phyloP scores from a whole-genome alignment of 2,113 vertebrate species.

The Lagopus muta region DNA sequence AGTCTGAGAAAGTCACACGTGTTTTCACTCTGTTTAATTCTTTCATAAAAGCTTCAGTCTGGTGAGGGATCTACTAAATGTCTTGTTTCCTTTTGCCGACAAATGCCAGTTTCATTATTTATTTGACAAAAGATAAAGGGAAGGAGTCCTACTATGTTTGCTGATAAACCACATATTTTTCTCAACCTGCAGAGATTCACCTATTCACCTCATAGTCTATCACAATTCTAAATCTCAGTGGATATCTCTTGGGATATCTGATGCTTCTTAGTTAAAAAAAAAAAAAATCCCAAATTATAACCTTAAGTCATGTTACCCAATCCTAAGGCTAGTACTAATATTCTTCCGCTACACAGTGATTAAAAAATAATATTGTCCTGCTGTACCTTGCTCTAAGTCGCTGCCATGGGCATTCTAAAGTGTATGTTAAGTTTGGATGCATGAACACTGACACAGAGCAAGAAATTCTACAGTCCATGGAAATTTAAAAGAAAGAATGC shows the following conservation, averaged over 20 bases:
- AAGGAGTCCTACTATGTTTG: neutral
- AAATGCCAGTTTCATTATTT: neutral
- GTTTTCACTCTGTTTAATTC: constrained; percentile 34
- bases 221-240: neutral
- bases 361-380: neutral
- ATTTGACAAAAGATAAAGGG: neutral
- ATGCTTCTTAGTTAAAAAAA: neutral
- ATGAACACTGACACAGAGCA: neutral
- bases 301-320: neutral
- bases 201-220: neutral
- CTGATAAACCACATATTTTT: neutral
- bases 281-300: neutral
- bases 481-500: neutral
- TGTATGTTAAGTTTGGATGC: neutral
- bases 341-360: neutral
- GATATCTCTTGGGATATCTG: neutral
- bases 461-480: neutral
- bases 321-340: neutral
- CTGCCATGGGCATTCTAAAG: neutral
- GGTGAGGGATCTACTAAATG: neutral
- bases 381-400: neutral
- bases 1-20: constrained; percentile 9
- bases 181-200: neutral
- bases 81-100: neutral
- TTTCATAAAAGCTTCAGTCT: neutral